Conservation (phyloP, 2,113 vertebrate genomes). For the Ciconia stormi region DNA sequence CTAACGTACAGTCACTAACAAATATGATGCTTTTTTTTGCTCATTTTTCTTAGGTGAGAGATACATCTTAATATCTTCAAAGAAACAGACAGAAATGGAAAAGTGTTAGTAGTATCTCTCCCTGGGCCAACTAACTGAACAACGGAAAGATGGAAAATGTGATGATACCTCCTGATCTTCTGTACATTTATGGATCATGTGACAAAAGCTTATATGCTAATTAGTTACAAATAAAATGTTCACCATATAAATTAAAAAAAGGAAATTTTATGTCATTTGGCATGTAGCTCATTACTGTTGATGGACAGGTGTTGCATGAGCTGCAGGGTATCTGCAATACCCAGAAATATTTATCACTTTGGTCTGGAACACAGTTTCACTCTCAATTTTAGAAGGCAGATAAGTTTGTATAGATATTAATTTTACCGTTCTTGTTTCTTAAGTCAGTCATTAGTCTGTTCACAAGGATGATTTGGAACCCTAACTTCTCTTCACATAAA, state of each 20-base stretch:
- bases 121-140: background rate
- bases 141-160: background rate
- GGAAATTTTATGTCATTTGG: background rate
- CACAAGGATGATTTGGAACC: background rate
- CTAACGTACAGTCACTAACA: background rate
- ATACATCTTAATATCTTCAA: background rate
- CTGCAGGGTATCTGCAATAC: background rate
- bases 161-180: background rate
- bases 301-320: background rate
- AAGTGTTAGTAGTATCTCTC: background rate
- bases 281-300: background rate
- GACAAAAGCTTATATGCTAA: background rate
- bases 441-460: background rate
- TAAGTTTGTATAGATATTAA: background rate
- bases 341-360: background rate
- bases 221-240: background rate
- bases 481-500: background rate
- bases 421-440: background rate
- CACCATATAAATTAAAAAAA: background rate
- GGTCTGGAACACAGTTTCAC: background rate
- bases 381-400: background rate
- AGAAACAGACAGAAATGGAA: background rate
- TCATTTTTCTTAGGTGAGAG: background rate
- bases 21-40: accelerated
- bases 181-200: background rate